A percentile compares a stretch with the other conserved stretches of the same genome.
phyloP scores from a whole-genome alignment of 2,113 vertebrate genomes.

The Mustela nigripes region DNA sequence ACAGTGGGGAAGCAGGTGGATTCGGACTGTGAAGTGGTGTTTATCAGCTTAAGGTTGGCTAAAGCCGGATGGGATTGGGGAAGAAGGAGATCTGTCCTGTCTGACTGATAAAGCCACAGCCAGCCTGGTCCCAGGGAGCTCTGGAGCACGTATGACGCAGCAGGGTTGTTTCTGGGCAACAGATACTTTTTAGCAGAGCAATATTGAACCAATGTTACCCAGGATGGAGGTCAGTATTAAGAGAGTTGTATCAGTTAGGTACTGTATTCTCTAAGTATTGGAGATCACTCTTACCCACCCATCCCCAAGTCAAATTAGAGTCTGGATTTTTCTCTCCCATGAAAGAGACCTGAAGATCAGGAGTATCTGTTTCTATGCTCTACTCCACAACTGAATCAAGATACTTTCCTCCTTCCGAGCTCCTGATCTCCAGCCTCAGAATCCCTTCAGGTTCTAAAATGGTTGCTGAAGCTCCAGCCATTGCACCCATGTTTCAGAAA shows the following conservation, averaged over 20 bases:
- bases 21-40: neutral
- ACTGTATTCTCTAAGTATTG: neutral
- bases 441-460: neutral
- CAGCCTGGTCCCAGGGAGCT: neutral
- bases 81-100: neutral
- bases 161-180: slow-evolving; percentile 51
- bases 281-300: neutral
- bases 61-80: neutral
- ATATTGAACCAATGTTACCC: slow-evolving; percentile 78
- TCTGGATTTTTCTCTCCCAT: neutral
- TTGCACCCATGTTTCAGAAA: neutral
- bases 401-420: neutral
- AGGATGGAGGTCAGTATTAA: slow-evolving; percentile 76
- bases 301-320: neutral
- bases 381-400: neutral
- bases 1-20: neutral
- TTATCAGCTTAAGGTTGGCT: neutral
- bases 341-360: neutral
- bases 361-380: neutral
- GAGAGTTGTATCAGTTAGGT: neutral
- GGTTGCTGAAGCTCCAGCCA: neutral
- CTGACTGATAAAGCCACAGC: neutral
- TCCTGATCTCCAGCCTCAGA: neutral
- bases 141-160: accelerated
- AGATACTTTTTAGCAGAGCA: slow-evolving; percentile 59